Conservation (phyloP, 2,797 vertebrate species). For the Florisuga fusca region DNA sequence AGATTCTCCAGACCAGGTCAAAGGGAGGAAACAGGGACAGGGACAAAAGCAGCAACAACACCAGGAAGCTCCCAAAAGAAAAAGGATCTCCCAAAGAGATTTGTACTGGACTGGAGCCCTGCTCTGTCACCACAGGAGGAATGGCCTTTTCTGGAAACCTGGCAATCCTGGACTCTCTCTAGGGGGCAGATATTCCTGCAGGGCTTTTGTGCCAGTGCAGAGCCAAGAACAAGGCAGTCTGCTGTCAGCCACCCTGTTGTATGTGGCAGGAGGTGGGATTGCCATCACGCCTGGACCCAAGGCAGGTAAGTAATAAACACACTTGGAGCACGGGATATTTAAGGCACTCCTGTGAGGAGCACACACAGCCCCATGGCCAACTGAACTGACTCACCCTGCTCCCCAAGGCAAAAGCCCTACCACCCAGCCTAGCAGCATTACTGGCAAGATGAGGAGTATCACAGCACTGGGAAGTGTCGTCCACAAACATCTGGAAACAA, state of each 20-base stretch:
- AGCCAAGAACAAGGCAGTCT: conserved; percentile 74
- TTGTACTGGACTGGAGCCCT: not conserved
- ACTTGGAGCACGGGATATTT: fast-evolving
- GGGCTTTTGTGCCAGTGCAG: conserved; percentile 53
- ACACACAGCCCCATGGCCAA: fast-evolving
- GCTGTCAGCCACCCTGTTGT: conserved; percentile 66
- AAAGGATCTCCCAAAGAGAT: not conserved
- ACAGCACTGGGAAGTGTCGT: not conserved
- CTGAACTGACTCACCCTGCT: not conserved
- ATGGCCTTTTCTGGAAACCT: not conserved
- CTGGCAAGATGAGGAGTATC: not conserved
- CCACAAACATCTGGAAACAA: not conserved
- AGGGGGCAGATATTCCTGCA: not conserved
- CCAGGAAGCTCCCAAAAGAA: not conserved
- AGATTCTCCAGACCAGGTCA: not conserved
- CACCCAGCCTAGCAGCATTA: not conserved
- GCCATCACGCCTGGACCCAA: conserved; percentile 79
- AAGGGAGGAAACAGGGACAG: not conserved
- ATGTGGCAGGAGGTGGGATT: conserved; percentile 49
- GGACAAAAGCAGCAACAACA: not conserved
- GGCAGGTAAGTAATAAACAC: conserved; percentile 76
- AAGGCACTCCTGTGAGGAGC: not conserved
- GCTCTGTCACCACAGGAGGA: not conserved
- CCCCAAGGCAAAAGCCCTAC: not conserved
- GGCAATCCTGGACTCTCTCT: not conserved